Percentiles rank a stretch among this genome's conserved stretches.
Evolutionary conservation across 2,797 vertebrate species (phyloP).

Genomic region (Chelon labrosus): DNA sequence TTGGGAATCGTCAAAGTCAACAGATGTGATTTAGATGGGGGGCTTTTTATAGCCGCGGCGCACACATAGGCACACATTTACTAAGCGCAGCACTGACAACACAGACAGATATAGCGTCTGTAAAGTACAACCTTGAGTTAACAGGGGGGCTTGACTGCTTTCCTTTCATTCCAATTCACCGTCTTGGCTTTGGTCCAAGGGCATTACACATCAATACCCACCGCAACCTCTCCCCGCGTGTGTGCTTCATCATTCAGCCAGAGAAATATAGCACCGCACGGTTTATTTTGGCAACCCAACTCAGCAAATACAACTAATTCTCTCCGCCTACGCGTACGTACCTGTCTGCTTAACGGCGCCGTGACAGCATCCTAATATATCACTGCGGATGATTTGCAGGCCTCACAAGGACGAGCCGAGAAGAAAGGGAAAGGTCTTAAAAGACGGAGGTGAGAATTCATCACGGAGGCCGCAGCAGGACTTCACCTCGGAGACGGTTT

Average conservation of each 20-base stretch:
- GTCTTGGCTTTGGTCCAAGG: constrained; percentile 72
- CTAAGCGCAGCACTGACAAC: constrained; percentile 55
- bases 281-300: constrained; percentile 74
- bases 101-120: constrained; percentile 62
- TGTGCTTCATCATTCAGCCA: constrained; percentile 74
- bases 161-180: constrained; percentile 72
- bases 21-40: constrained; percentile 62
- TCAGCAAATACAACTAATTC: constrained; percentile 78
- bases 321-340: constrained; percentile 17
- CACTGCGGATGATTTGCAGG: constrained; percentile 66
- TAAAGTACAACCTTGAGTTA: constrained; percentile 79
- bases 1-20: constrained; percentile 62
- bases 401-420: constrained; percentile 67
- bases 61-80: constrained; percentile 42
- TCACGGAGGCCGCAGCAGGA: constrained; percentile 46
- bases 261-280: constrained; percentile 74
- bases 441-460: constrained; percentile 55
- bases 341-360: constrained; percentile 63
- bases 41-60: constrained; percentile 32
- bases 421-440: constrained; percentile 51
- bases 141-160: constrained; percentile 64
- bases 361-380: constrained; percentile 65
- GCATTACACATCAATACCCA: constrained; percentile 77
- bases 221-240: constrained; percentile 55
- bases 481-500: constrained; percentile 41